Evolutionary conservation across 37 sponge, comb jelly and placozoan genomes (phyloP).

Genomic region (Haliclona indistincta): DNA sequence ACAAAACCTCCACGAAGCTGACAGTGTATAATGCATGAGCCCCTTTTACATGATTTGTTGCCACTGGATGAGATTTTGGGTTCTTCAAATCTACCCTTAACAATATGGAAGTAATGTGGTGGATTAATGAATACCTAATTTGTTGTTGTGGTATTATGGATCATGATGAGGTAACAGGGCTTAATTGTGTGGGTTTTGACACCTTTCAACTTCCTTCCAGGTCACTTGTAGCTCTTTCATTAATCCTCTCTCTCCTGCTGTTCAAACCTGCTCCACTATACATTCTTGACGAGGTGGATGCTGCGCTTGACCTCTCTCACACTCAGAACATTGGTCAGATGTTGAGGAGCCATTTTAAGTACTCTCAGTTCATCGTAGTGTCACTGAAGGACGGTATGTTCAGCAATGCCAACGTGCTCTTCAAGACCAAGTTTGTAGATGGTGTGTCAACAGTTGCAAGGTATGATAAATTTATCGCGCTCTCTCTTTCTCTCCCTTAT

Average conservation of each 20-base stretch:
- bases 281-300: slow-evolving; percentile 99
- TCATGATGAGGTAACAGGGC: too few relatives aligned
- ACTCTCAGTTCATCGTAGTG: slow-evolving; percentile 98
- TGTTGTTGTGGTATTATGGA: too few relatives aligned
- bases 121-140: too few relatives aligned
- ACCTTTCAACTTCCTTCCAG: slow-evolving; percentile 43
- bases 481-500: too few relatives aligned
- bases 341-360: slow-evolving; percentile 90
- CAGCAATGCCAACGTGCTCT: slow-evolving; percentile 97
- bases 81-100: too few relatives aligned
- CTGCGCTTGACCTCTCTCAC: slow-evolving; percentile 97
- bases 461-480: too few relatives aligned
- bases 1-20: too few relatives aligned
- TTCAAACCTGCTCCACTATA: slow-evolving; percentile 99
- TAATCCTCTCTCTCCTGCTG: slow-evolving; percentile 95
- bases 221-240: slow-evolving; percentile 96
- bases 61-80: too few relatives aligned
- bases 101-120: too few relatives aligned
- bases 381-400: slow-evolving; percentile 99
- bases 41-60: too few relatives aligned
- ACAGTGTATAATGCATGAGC: too few relatives aligned
- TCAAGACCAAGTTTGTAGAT: slow-evolving; percentile 98
- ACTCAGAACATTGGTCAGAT: slow-evolving; percentile 99
- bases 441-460: slow-evolving; percentile 96
- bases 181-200: too few relatives aligned